A percentile compares a stretch with the other conserved stretches of the same genome.
Conservation (phyloP, 2,888 invertebrate genomes). For the Trypoxylon attenuatum region DNA sequence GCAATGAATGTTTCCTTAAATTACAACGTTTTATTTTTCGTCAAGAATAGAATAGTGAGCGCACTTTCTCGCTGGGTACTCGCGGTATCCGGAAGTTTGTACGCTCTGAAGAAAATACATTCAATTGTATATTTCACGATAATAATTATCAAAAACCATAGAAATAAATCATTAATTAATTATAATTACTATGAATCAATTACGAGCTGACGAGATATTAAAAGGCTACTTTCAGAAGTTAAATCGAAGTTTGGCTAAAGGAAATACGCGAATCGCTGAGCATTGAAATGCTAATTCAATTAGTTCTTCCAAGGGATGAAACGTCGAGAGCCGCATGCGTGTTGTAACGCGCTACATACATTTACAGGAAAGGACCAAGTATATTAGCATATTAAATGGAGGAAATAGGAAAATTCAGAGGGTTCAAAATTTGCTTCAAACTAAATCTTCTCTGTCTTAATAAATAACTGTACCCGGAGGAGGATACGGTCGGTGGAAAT, state of each 20-base stretch:
- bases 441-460: constrained; percentile 40
- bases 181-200: no score
- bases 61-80: no score
- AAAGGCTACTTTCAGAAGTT: constrained; percentile 23
- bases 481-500: constrained; percentile 39
- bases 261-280: constrained; percentile 36
- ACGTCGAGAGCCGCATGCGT: constrained; percentile 42
- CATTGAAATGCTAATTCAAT: constrained; percentile 47
- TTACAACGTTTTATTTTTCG: no score
- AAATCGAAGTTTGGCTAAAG: constrained; percentile 30
- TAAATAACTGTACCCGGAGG: constrained; percentile 42
- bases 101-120: no score
- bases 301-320: constrained; percentile 29
- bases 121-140: no score
- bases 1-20: no score
- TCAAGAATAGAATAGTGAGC: no score
- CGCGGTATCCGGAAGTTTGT: no score
- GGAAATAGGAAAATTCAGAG: constrained; percentile 43
- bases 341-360: no score
- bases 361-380: constrained; percentile 35
- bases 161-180: no score
- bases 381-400: constrained; percentile 45
- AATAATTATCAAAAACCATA: no score
- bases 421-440: constrained; percentile 30
- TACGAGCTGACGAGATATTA: no score